phyloP scores from a whole-genome alignment of 2,113 vertebrate species.

The Clinocottus analis region DNA sequence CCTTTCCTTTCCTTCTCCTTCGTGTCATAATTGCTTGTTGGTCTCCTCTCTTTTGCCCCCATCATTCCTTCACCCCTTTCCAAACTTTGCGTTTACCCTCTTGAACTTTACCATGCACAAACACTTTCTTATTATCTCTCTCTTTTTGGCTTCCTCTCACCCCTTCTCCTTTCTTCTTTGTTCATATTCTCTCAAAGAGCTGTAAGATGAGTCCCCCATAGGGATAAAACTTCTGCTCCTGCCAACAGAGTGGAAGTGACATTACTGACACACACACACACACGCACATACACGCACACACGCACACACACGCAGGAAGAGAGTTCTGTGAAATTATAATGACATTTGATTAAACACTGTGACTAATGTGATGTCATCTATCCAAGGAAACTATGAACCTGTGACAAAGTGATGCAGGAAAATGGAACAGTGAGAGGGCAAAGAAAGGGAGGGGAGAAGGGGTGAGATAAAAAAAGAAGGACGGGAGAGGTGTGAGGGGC shows the following conservation, averaged over 20 bases:
- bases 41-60: constrained; percentile 14
- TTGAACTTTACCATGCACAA: constrained; percentile 18
- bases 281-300: neutral
- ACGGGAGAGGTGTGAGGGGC: neutral
- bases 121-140: neutral
- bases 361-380: constrained; percentile 69
- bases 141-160: neutral
- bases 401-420: constrained; percentile 55
- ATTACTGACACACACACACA: constrained; percentile 23
- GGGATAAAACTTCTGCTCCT: constrained; percentile 44
- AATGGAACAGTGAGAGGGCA: constrained; percentile 30
- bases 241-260: constrained; percentile 60
- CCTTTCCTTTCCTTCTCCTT: constrained; percentile 18
- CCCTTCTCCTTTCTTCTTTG: constrained; percentile 16
- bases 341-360: constrained; percentile 75
- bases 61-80: constrained; percentile 9
- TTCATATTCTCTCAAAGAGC: constrained; percentile 36
- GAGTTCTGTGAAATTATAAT: constrained; percentile 68
- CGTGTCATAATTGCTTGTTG: constrained; percentile 33
- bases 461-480: constrained; percentile 8
- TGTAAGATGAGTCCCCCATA: constrained; percentile 37
- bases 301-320: neutral
- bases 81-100: constrained; percentile 14
- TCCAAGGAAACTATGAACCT: constrained; percentile 54
- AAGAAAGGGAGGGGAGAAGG: neutral